phyloP scores from a whole-genome alignment of 2,113 vertebrate genomes.

The Calyptommatus sinebrachiatus region DNA sequence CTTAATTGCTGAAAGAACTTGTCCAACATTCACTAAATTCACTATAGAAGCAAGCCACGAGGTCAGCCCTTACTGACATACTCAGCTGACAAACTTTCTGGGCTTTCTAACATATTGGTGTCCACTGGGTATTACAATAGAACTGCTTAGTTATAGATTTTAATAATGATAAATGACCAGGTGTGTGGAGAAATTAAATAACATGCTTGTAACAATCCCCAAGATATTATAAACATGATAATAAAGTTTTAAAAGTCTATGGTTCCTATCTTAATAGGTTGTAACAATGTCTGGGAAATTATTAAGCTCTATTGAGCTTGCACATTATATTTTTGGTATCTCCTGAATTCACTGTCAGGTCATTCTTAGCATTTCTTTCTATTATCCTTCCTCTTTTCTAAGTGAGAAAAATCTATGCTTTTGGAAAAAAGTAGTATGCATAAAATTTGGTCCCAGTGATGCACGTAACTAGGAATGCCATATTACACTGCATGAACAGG shows the following conservation, averaged over 20 bases:
- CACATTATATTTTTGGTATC: not conserved
- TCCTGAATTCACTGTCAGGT: not conserved
- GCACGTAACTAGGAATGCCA: no score
- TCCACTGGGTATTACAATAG: constrained; percentile 27
- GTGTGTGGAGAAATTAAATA: constrained; percentile 54
- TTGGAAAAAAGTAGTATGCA: not conserved
- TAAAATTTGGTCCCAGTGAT: no score
- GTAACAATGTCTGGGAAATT: constrained; percentile 25
- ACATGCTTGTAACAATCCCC: constrained; percentile 38
- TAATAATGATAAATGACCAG: constrained; percentile 58
- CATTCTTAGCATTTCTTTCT: not conserved
- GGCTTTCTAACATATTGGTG: constrained; percentile 44
- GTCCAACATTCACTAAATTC: not conserved
- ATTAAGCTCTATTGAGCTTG: not conserved
- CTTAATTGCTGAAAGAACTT: constrained; percentile 10
- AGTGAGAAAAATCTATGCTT: not conserved
- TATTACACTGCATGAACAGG: not conserved
- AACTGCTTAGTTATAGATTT: constrained; percentile 56
- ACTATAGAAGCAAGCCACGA: not conserved
- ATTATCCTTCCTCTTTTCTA: not conserved
- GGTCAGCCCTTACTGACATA: constrained; percentile 26
- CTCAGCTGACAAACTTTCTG: constrained; percentile 33
- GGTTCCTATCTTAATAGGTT: constrained; percentile 28
- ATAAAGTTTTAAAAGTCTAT: constrained; percentile 54
- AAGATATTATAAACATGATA: constrained; percentile 51